Evolutionary conservation across 1,140 invertebrate genomes (phyloP).

Genomic region (Drosophila watanabei): DNA sequence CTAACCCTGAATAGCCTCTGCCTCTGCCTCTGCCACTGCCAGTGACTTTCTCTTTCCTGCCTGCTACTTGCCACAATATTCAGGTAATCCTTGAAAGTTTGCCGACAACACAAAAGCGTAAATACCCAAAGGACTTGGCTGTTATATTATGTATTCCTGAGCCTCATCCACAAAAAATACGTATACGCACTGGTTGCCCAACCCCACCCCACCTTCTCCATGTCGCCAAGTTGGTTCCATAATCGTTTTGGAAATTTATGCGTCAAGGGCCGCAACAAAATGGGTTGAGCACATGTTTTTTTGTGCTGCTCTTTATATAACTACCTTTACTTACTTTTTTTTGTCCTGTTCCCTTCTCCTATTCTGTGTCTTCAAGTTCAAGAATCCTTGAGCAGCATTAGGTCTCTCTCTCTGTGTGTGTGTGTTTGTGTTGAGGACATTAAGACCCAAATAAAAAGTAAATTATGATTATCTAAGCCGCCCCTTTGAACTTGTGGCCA

Average conservation of each 20-base stretch:
- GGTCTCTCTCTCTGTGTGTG: neutral
- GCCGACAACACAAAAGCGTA: conserved; percentile 75
- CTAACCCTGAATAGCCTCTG: conserved; percentile 29
- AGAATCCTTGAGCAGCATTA: conserved; percentile 17
- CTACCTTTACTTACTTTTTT: conserved; percentile 8
- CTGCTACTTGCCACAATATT: conserved; percentile 30
- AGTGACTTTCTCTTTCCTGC: neutral
- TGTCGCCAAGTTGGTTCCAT: conserved; percentile 25
- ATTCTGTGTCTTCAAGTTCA: conserved; percentile 30
- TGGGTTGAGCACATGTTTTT: conserved; percentile 55
- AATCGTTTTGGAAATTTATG: conserved; percentile 60
- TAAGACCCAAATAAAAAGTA: conserved; percentile 39
- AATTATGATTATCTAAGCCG: conserved; percentile 56
- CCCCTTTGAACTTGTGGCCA: conserved; percentile 27
- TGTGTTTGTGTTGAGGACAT: conserved; percentile 12
- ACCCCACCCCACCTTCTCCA: neutral
- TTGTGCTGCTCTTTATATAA: conserved; percentile 19
- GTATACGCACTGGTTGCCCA: conserved; percentile 46
- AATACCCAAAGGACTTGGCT: conserved; percentile 79
- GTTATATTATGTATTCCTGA: conserved; percentile 72
- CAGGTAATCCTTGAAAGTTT: conserved; percentile 70
- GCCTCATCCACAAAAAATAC: conserved; percentile 67
- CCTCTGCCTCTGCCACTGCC: neutral
- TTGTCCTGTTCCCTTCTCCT: too few relatives aligned
- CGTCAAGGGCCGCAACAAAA: conserved; percentile 37